Evolutionary conservation across 2,797 vertebrate species (phyloP), one percentile per base, ranked within the genome.

Genomic region (Girardinus metallicus): DNA sequence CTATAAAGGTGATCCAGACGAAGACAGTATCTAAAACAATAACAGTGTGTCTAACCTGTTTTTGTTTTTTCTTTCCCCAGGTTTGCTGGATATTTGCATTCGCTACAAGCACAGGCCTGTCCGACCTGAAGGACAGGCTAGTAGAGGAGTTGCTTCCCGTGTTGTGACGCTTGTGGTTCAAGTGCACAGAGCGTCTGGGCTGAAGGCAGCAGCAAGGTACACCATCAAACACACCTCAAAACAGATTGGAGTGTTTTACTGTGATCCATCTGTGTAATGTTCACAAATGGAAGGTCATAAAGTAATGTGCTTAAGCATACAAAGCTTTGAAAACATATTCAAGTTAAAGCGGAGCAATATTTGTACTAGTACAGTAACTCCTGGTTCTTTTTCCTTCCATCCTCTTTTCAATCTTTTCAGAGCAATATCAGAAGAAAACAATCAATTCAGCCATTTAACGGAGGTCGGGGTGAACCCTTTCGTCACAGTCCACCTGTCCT

Each of bases 201-300:
- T 99, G 85, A 97, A 98, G 91, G 97, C 98, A 18, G 97, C 98
- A 66, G 97, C 97, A 62, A 97, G 96, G 99, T 99, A 95, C 41
- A 46, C 23, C 31, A 36, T 66, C 72, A 53, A 15, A 12, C 16
- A 49, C 29, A 77, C 13, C 43, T 64, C 3, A 1, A 12, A 16
- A 39, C 5, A 73, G 21, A 41, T 47, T 31, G 10, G 0, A 36
- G 39, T 47, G 39, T 44, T 71, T 44, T n/a, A 29, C 21, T 79
- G 11, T n/a, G 10, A 36, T 31, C 51, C 1, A 2, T 49, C 16
- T 49, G 12, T 49, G 29, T 46, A 47, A 34, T 47, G 34, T 26
- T 31, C 71, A 73, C 18, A 34, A 15, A 23, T 1, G 5, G 12
- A 18, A 34, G 46, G 18, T 39, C 31, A 51, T 23, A 12, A 74